A percentile compares a stretch with the other conserved stretches of the same genome.
Conservation (phyloP, 2,888 invertebrate species). For the Andrena flavipes region DNA sequence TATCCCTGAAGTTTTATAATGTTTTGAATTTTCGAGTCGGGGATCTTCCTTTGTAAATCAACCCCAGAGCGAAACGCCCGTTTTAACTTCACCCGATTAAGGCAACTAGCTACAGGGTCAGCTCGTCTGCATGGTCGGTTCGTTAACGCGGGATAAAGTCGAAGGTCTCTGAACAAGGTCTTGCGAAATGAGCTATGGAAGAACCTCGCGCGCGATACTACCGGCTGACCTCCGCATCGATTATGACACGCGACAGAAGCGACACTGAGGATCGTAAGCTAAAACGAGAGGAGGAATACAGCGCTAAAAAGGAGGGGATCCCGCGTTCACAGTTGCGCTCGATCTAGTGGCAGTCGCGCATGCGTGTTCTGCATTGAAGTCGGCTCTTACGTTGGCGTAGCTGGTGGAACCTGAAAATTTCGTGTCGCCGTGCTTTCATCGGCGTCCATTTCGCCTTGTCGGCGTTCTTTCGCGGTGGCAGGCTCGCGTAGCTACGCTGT, state of each 20-base stretch:
- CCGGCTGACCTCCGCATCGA: constrained; percentile 66
- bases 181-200: constrained; percentile 49
- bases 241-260: constrained; percentile 48
- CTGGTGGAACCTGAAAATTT: constrained; percentile 45
- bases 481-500: too few species aligned
- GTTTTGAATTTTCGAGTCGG: too few species aligned
- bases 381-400: constrained; percentile 35
- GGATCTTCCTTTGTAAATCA: too few species aligned
- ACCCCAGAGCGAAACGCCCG: neutral
- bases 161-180: neutral
- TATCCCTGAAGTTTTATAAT: too few species aligned
- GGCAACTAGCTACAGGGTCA: constrained; percentile 1
- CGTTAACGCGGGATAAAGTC: constrained; percentile 20
- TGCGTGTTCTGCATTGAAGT: constrained; percentile 47
- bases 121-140: constrained; percentile 4
- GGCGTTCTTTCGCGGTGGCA: too few species aligned
- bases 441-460: neutral
- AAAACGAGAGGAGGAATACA: constrained; percentile 46
- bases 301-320: constrained; percentile 26
- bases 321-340: constrained; percentile 29
- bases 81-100: neutral
- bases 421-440: constrained; percentile 27
- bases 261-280: neutral
- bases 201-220: constrained; percentile 18
- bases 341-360: constrained; percentile 44